Evolutionary conservation across 2,888 invertebrate genomes (phyloP).

Genomic region (Ichneumoninae sp.): DNA sequence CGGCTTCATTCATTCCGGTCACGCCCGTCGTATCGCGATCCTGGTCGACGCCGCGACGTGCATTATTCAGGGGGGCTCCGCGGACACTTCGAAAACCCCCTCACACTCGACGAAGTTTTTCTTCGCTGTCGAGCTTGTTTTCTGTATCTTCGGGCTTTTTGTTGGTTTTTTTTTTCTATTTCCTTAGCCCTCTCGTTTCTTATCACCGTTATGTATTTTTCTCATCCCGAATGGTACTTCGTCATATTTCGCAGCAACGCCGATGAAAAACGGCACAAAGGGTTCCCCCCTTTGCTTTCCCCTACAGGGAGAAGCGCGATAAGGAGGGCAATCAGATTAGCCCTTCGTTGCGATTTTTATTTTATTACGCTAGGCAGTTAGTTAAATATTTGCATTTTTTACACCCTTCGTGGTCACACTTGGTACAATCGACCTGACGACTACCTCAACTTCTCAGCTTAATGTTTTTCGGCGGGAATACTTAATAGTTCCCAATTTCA

Average conservation of each 20-base stretch:
- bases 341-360: too few relatives aligned
- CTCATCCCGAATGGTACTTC: not conserved
- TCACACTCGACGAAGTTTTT: slow-evolving; percentile 35
- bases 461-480: too few relatives aligned
- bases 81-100: slow-evolving; percentile 32
- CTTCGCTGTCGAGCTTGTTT: slow-evolving; percentile 13
- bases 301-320: not conserved
- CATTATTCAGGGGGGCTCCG: slow-evolving; percentile 66
- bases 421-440: too few relatives aligned
- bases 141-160: slow-evolving; percentile 14
- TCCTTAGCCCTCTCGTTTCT: slow-evolving; percentile 5
- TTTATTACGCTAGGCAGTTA: too few relatives aligned
- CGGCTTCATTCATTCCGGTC: slow-evolving; percentile 67
- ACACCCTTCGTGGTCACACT: too few relatives aligned
- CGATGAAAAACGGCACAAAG: not conserved
- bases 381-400: too few relatives aligned
- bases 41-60: slow-evolving; percentile 59
- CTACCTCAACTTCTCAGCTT: too few relatives aligned
- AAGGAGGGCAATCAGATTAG: not conserved
- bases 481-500: too few relatives aligned
- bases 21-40: slow-evolving; percentile 67
- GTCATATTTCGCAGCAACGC: not conserved
- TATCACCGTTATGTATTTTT: slow-evolving; percentile 35
- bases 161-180: slow-evolving; percentile 9
- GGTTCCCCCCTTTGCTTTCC: not conserved